These are phyloP conservation scores for Lycophotia porphyrea DNA, from an alignment of 2,888 invertebrate species.

Conservation along the genomic window DNA sequence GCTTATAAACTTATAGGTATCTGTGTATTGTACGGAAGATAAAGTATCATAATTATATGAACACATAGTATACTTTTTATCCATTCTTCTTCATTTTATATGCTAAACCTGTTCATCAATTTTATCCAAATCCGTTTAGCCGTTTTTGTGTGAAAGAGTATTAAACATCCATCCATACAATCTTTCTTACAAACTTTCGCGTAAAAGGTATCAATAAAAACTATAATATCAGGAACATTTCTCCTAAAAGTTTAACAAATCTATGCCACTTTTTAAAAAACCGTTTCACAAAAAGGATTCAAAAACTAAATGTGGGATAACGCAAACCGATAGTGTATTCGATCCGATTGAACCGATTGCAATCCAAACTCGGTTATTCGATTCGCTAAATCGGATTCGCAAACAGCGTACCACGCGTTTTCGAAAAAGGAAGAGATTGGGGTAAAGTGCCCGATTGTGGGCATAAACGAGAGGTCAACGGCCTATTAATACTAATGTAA, in stretches of 20 bases:
- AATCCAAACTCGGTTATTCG: slow-evolving; percentile 66
- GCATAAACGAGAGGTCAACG: slow-evolving; percentile 73
- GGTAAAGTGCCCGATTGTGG: slow-evolving; percentile 70
- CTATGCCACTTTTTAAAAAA: slow-evolving; percentile 16
- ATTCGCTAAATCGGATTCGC: slow-evolving; percentile 66
- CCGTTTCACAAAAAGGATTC: slow-evolving; percentile 22
- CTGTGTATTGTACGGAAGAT: too few relatives aligned
- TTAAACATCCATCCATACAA: background rate
- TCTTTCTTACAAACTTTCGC: background rate
- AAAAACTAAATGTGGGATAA: slow-evolving; percentile 50
- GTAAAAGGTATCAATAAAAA: background rate
- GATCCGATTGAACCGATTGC: slow-evolving; percentile 64
- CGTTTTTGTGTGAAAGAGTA: background rate
- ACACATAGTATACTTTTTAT: too few relatives aligned
- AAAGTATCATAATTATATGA: too few relatives aligned
- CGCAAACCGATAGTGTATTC: slow-evolving; percentile 52
- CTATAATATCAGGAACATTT: background rate
- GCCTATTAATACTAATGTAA: slow-evolving; percentile 75
- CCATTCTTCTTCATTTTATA: too few relatives aligned
- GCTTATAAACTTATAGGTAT: too few relatives aligned
- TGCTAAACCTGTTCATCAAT: too few relatives aligned
- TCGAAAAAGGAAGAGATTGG: slow-evolving; percentile 75
- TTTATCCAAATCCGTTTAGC: too few relatives aligned
- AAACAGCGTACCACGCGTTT: slow-evolving; percentile 76
- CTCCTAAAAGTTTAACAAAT: background rate